Conservation (phyloP, 2,797 vertebrate species). For the Cirrhinus molitorella region DNA sequence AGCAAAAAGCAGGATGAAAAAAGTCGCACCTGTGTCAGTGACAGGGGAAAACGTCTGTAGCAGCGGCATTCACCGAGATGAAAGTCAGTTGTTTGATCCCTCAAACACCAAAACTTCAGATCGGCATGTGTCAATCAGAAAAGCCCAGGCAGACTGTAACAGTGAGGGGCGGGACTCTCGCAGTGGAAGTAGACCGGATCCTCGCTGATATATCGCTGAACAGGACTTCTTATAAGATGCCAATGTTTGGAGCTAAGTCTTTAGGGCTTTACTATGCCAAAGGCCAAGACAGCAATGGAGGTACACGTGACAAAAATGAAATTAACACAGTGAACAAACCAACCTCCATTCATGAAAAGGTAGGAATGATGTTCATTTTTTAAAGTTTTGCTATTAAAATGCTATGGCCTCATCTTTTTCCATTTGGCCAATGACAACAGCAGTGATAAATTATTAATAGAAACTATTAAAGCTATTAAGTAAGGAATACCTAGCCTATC, state of each 20-base stretch:
- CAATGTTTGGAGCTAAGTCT: conserved; percentile 64
- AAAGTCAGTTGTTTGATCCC: conserved; percentile 57
- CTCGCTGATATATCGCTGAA: conserved; percentile 18
- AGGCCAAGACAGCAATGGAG: conserved; percentile 20
- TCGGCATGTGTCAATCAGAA: conserved; percentile 56
- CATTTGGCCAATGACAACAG: background rate
- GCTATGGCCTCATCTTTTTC: background rate
- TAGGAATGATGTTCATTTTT: background rate
- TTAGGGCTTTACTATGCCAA: conserved; percentile 73
- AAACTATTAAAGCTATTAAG: conserved; percentile 36
- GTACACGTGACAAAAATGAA: conserved; percentile 24
- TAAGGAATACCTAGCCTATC: conserved; percentile 3
- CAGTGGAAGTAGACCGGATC: conserved; percentile 66
- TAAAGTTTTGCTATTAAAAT: background rate
- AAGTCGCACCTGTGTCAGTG: conserved; percentile 74
- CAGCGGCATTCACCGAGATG: conserved; percentile 19
- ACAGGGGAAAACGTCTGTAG: conserved; percentile 60
- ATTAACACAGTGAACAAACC: background rate
- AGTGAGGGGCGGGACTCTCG: conserved; percentile 69
- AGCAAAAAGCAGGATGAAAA: conserved; percentile 76
- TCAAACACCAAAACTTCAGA: conserved; percentile 40
- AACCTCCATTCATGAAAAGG: conserved; percentile 17
- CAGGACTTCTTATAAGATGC: conserved; percentile 59
- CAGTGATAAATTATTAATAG: background rate
- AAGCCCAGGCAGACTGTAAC: conserved; percentile 64